Evolutionary conservation across 2,888 invertebrate species (phyloP), one percentile per base, ranked within the genome.

Genomic region (Branchellion lobata): DNA sequence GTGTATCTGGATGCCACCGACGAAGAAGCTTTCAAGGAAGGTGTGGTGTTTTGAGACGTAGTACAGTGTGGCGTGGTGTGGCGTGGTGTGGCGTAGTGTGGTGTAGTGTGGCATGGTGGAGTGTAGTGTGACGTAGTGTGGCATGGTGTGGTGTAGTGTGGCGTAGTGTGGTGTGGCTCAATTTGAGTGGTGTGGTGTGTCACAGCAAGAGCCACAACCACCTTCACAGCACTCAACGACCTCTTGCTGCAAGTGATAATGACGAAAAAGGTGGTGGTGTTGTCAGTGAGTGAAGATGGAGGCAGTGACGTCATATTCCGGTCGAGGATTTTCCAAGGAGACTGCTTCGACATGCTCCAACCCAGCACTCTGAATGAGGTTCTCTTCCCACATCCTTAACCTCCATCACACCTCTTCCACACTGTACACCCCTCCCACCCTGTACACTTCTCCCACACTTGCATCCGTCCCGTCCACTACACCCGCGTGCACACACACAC

Each of bases 1-100:
- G 94, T 92, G 88, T 92, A 93, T 89, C 92, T 95, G 74, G 91
- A 92, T 82, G 92, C 94, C 69, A 92, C 92, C 27, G 92, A 92
- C 80, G 85, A 84, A 78, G 82, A 84, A 65, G 94, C 95, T 84
- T 94, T 95, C 86, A 85, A 87, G 83, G 87, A 87, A 82, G 88
- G 88, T 88, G n/a, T 73, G 34, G 29, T n/a, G 5, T 27, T n/a
- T n/a, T n/a, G n/a, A n/a, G n/a, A n/a, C n/a, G n/a, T n/a, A n/a
- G n/a, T n/a, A n/a, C n/a, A 27, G 61, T 65, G 5, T 27, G 24
- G 27, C 34, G 18, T 24, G 18, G 18, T 21, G 61, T 14, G 65
- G 65, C n/a, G 14, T 51, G 18, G 53, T 51, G 14, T 51, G 18
- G 14, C 14, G 14, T 51, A 51, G 53, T 18, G 14, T 51, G 53